Base-by-base conservation (phyloP, 2,888 invertebrate genomes). In the Frankliniella intonsa region DNA sequence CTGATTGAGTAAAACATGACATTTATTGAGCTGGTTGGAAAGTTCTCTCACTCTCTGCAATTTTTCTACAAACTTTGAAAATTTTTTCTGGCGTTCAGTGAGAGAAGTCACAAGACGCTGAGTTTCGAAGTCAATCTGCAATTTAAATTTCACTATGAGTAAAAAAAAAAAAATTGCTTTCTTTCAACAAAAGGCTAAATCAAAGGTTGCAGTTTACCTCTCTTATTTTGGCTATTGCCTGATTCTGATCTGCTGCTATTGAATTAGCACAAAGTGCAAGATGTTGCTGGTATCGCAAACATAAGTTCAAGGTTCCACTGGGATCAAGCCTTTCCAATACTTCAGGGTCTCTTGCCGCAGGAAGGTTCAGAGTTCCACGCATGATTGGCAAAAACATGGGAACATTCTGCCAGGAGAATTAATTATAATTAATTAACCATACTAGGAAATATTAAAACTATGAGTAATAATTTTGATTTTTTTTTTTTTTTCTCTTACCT, bases 301-400 rank as follows among this genome's bases (percentile, higher is more conserved):
- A 94, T 79, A 97, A 89, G 83, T 94, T 92, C 65, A 94, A 91
- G 86, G 94, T 87, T 55, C 94, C 92, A 86, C 92, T 86, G 84
- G 94, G 88, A 86, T 93, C 93, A 12, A 93, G 87, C 83, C 93
- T 92, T 88, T 97, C 97, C 38, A 97, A 88, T 0, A 97, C 93
- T 87, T 97, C 96, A 0, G 95, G 94, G 87, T 97, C 97, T 80
- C 95, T 90, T 0, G 95, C 94, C 38, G 89, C 89, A 0, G 97
- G 95, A 82, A 96, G 88, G 79, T 96, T 96, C 1, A 97, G 88
- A 0, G 96, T 95, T 0, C 96, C 96, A 69, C 97, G 89, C 93
- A 98, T 95, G 81, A 98, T 96, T 0, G 98, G 98, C 82, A 97
- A 89, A 88, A 98, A 97, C 88, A 96, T 95, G 3, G 97, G 97